Percentiles rank a stretch among this genome's conserved stretches.
Conservation (phyloP, 2,797 vertebrate species). For the Australoheros facetus region DNA sequence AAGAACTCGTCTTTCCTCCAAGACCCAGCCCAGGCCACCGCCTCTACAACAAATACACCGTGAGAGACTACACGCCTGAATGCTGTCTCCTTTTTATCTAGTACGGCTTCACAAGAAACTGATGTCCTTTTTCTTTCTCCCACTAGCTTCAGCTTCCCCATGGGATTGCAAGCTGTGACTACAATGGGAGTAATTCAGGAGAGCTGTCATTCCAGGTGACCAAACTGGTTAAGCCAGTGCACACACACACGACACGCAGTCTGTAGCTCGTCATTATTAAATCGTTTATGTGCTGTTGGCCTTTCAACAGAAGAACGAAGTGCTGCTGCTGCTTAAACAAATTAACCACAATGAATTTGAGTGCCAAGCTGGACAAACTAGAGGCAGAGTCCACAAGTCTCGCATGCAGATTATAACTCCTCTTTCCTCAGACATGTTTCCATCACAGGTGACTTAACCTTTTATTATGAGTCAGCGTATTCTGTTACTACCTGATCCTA, state of each 20-base stretch:
- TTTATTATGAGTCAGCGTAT: neutral
- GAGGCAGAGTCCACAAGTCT: conserved; percentile 78
- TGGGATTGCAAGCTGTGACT: conserved; percentile 82
- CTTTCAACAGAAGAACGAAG: conserved; percentile 81
- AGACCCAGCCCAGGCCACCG: conserved; percentile 92
- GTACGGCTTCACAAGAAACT: neutral
- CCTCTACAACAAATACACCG: conserved; percentile 94
- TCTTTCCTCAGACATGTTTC: conserved; percentile 44
- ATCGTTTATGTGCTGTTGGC: neutral
- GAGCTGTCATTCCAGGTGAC: conserved; percentile 89
- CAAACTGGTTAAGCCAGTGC: neutral
- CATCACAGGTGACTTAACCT: conserved; percentile 59
- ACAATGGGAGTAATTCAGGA: conserved; percentile 75
- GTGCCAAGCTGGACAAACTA: conserved; percentile 82
- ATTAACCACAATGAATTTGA: conserved; percentile 79
- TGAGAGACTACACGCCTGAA: conserved; percentile 65
- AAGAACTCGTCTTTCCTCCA: conserved; percentile 87
- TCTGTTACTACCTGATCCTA: neutral
- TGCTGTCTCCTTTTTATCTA: neutral
- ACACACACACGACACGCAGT: too few species aligned
- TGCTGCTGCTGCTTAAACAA: conserved; percentile 82
- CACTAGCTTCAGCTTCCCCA: conserved; percentile 87
- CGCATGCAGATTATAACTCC: conserved; percentile 85
- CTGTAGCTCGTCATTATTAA: neutral
- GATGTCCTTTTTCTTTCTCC: conserved; percentile 32